Evolutionary conservation across 2,888 invertebrate species (phyloP).

Genomic region (Epirrhoe tristata): DNA sequence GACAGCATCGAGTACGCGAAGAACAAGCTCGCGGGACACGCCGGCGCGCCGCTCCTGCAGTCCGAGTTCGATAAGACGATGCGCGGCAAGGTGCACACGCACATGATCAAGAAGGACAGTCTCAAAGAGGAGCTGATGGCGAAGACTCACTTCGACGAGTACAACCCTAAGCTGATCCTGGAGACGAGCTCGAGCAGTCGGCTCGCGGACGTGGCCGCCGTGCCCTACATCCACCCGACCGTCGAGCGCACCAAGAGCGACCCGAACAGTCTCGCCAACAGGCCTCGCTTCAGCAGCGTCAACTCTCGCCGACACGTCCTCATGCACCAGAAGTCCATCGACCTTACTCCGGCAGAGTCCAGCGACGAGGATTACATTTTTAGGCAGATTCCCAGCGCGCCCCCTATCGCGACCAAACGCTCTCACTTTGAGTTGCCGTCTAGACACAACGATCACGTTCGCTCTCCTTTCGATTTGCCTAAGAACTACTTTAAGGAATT

Average conservation of each 20-base stretch:
- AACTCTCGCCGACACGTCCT: conserved; percentile 91
- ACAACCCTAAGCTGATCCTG: conserved; percentile 88
- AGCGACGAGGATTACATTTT: conserved; percentile 93
- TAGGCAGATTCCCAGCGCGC: conserved; percentile 90
- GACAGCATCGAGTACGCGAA: conserved; percentile 85
- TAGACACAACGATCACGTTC: conserved; percentile 84
- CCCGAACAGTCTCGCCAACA: conserved; percentile 91
- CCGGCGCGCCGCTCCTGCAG: conserved; percentile 83
- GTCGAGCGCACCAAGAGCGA: conserved; percentile 95
- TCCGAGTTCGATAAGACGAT: conserved; percentile 86
- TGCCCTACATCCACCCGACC: conserved; percentile 88
- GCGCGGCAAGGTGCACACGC: conserved; percentile 72
- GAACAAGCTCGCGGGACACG: conserved; percentile 57
- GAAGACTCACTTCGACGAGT: conserved; percentile 88
- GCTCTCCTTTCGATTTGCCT: conserved; percentile 89
- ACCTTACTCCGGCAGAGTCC: conserved; percentile 93
- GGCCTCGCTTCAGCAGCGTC: conserved; percentile 90
- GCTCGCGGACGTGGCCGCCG: conserved; percentile 75
- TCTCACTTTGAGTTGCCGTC: conserved; percentile 89
- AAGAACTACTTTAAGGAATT: conserved; percentile 90
- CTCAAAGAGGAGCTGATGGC: conserved; percentile 88
- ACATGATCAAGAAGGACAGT: conserved; percentile 81
- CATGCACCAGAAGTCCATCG: conserved; percentile 95
- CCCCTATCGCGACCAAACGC: conserved; percentile 89
- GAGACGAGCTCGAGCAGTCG: conserved; percentile 84